Evolutionary conservation across 2,797 vertebrate species (phyloP).

Genomic region (Tragelaphus eurycerus): DNA sequence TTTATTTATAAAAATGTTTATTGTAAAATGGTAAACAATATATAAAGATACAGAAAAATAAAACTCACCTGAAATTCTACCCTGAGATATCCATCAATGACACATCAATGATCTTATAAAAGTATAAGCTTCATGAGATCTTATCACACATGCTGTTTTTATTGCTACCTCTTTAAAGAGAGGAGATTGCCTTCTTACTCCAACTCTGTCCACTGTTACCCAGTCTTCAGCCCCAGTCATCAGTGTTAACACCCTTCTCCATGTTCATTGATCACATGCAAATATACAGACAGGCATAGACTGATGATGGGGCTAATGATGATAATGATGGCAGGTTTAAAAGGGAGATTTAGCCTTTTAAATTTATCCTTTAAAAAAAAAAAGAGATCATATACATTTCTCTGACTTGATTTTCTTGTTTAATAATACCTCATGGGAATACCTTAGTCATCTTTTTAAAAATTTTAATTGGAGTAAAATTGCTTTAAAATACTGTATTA

Average conservation of each 20-base stretch:
- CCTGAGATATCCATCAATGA: neutral
- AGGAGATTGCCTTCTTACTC: neutral
- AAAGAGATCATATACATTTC: neutral
- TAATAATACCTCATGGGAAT: neutral
- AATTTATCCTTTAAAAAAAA: neutral
- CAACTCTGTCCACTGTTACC: neutral
- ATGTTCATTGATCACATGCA: neutral
- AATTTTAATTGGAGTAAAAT: neutral
- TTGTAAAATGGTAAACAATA: neutral
- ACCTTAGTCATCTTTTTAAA: neutral
- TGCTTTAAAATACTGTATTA: neutral
- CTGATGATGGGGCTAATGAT: neutral
- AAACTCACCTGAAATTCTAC: neutral
- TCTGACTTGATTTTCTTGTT: neutral
- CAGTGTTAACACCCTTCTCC: neutral
- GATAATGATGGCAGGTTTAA: neutral
- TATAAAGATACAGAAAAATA: neutral
- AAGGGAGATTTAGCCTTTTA: neutral
- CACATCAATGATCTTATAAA: neutral
- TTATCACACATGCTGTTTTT: neutral
- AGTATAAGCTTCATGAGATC: neutral
- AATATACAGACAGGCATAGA: neutral
- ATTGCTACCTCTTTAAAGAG: neutral
- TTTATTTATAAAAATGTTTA: neutral
- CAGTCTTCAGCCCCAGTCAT: neutral